Evolutionary conservation across 2,113 vertebrate species (phyloP).

Genomic region (Callocephalon fimbriatum): DNA sequence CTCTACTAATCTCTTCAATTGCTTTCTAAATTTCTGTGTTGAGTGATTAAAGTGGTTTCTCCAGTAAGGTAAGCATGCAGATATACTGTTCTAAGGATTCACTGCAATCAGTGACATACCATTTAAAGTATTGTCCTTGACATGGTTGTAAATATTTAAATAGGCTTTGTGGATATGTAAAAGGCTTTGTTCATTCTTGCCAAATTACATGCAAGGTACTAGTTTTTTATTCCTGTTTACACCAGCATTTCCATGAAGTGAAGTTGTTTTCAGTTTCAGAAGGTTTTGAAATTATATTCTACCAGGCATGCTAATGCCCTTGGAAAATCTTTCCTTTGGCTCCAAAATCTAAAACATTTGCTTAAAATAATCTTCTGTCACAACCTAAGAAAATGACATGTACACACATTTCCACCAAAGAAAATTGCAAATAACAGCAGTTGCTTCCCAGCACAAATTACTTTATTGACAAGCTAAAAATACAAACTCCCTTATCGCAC

Average conservation of each 20-base stretch:
- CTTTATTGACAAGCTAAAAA: slow-evolving; percentile 45
- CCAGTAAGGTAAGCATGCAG: not conserved
- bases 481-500: slow-evolving; percentile 15
- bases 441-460: slow-evolving; percentile 15
- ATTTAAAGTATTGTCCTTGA: not conserved
- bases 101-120: not conserved
- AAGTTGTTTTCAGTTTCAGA: not conserved
- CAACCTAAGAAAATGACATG: not conserved
- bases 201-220: not conserved
- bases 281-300: not conserved
- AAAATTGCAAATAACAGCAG: slow-evolving; percentile 21
- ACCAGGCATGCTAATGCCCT: not conserved
- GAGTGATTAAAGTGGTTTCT: not conserved
- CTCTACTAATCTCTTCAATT: not conserved
- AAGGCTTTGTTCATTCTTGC: not conserved
- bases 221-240: not conserved
- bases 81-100: not conserved
- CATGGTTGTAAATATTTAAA: not conserved
- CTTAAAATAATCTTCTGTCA: slow-evolving; percentile 2
- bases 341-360: not conserved
- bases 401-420: not conserved
- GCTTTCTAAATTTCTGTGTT: not conserved
- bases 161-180: not conserved
- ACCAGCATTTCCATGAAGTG: not conserved
- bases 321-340: not conserved